These are phyloP conservation scores for Heteronetta atricapilla DNA, from an alignment of 2,113 vertebrate species.

Conservation along the genomic window DNA sequence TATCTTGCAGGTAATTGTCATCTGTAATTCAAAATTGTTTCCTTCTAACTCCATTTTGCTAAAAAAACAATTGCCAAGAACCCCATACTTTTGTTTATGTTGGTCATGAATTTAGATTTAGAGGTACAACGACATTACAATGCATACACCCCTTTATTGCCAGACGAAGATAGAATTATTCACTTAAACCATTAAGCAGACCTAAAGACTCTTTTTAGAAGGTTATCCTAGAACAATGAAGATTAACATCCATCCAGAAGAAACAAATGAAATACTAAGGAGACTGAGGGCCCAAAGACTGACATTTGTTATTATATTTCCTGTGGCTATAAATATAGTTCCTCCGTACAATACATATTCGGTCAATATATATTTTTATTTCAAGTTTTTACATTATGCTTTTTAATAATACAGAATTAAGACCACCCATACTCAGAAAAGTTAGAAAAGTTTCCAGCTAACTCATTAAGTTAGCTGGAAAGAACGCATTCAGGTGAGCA, in stretches of 20 bases:
- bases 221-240: background rate
- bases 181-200: background rate
- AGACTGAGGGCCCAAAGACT: background rate
- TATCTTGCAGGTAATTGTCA: background rate
- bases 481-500: background rate
- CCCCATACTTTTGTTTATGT: background rate
- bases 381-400: background rate
- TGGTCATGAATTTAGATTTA: background rate
- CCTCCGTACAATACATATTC: background rate
- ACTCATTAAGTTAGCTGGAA: background rate
- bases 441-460: no score
- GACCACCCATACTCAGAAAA: background rate
- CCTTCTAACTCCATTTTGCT: background rate
- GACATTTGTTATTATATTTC: background rate
- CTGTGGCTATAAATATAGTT: background rate
- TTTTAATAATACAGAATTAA: background rate
- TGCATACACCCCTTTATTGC: background rate
- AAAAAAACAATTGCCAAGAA: background rate
- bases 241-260: background rate
- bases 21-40: background rate
- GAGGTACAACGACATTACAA: background rate
- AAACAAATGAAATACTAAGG: background rate
- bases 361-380: background rate
- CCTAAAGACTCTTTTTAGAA: background rate
- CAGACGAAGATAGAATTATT: background rate